These are phyloP conservation scores for Chaetura pelagica DNA, from an alignment of 2,113 vertebrate species.

Conservation along the genomic window DNA sequence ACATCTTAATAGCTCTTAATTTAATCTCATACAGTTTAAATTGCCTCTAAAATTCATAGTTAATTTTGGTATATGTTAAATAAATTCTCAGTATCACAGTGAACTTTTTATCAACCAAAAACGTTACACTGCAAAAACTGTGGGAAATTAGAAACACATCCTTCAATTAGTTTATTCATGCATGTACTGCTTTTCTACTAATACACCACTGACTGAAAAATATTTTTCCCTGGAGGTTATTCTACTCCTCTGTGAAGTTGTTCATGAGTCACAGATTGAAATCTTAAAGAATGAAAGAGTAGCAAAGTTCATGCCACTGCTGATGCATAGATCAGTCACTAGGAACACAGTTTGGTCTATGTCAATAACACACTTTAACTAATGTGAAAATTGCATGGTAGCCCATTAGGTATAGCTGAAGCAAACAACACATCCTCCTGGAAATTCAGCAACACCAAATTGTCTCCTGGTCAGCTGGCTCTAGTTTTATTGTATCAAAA, in stretches of 20 bases:
- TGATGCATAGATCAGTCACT: not conserved
- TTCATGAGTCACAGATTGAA: not conserved
- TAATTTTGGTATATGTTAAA: not conserved
- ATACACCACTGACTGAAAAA: slow-evolving; percentile 2
- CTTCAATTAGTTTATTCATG: slow-evolving; percentile 11
- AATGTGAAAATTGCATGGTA: not conserved
- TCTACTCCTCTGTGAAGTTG: slow-evolving; percentile 11
- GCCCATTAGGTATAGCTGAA: not conserved
- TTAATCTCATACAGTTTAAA: not conserved
- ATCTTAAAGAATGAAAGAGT: not conserved
- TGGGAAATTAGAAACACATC: not conserved
- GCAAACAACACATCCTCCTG: not conserved
- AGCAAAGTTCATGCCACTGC: not conserved
- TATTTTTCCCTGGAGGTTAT: not conserved
- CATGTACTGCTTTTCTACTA: not conserved
- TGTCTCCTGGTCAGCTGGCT: not conserved
- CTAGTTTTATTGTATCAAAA: not conserved
- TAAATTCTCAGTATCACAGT: not conserved
- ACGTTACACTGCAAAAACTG: not conserved
- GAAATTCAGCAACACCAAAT: not conserved
- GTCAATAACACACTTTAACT: not conserved
- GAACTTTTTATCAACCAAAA: not conserved
- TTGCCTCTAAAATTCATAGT: not conserved
- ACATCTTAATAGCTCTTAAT: not conserved
- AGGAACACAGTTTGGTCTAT: not conserved